Evolutionary conservation across 1,140 invertebrate genomes (phyloP), one percentile per base, ranked within the genome.

Genomic region (Brevipalpus yothersi): DNA sequence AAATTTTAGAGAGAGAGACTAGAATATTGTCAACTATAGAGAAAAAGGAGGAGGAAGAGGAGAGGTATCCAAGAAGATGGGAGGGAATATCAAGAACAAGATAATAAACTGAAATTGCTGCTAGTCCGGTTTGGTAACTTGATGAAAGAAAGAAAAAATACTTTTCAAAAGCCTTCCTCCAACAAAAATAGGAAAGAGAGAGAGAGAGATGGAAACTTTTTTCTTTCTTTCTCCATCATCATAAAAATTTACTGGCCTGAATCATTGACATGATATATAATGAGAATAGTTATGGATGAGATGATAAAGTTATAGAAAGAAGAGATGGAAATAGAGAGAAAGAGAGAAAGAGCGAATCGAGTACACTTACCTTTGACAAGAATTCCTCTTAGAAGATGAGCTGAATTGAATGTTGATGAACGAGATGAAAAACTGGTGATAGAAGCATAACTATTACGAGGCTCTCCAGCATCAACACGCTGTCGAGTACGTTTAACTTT

Each of bases 391-490:
- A 12, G 43, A 45, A 15, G 43, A 15, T 15, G n/a, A 45, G 12
- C 43, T 15, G 43, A 8, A 17, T 55, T 21, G 39, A 55, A 55
- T 2, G 23, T 31, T n/a, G 17, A 17, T 31, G 19, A 53, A 21
- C 58, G 58, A 40, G 62, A 63, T 77, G 81, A 81, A 71, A 82
- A 83, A 73, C 82, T 84, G 72, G 83, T 82, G 69, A 85, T 85
- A 71, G 82, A 83, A 66, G 83, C 84, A 77, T 88, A 88, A 72
- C 82, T 83, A 79, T 88, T 88, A 74, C 86, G 80, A 72, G 85
- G 85, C 78, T 88, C 84, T 69, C 84, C 84, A 77, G 84, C 84
- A 81, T 89, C 85, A 76, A 88, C 84, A 77, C 86, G 81, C 79
- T 88, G 84, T 81, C 85, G 82, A 75, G 82, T 83, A 76, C 84